Evolutionary conservation across 2,888 invertebrate genomes (phyloP).

Genomic region (Lucinisca nassula): DNA sequence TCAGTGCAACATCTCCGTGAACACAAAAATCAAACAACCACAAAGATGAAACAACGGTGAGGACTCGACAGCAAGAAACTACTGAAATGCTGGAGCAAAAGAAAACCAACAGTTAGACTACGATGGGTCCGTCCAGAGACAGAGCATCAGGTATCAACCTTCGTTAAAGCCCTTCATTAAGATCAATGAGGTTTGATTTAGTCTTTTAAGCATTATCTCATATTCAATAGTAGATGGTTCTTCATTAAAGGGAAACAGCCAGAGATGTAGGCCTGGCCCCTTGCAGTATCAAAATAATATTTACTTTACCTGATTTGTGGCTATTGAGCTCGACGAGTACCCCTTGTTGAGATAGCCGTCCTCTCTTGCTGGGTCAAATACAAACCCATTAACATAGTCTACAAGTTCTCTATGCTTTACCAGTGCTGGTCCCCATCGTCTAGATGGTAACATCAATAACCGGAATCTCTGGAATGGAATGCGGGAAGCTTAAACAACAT

Average conservation of each 20-base stretch:
- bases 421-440: constrained; percentile 83
- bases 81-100: too few species aligned
- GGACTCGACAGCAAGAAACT: too few species aligned
- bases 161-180: too few species aligned
- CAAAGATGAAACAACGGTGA: too few species aligned
- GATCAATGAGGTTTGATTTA: too few species aligned
- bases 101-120: too few species aligned
- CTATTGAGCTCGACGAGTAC: constrained; percentile 53
- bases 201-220: neutral
- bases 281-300: neutral
- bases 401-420: constrained; percentile 78
- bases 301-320: neutral
- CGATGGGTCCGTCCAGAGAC: too few species aligned
- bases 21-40: too few species aligned
- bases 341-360: neutral
- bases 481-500: neutral
- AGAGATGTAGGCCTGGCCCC: neutral
- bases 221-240: neutral
- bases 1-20: too few species aligned
- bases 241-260: neutral
- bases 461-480: constrained; percentile 74
- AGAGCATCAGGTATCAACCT: too few species aligned
- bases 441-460: constrained; percentile 73
- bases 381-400: constrained; percentile 80
- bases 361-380: constrained; percentile 76